Percentiles rank a stretch among this genome's conserved stretches.
Conservation (phyloP, 2,888 invertebrate species). For the Listrodromus nycthemerus region DNA sequence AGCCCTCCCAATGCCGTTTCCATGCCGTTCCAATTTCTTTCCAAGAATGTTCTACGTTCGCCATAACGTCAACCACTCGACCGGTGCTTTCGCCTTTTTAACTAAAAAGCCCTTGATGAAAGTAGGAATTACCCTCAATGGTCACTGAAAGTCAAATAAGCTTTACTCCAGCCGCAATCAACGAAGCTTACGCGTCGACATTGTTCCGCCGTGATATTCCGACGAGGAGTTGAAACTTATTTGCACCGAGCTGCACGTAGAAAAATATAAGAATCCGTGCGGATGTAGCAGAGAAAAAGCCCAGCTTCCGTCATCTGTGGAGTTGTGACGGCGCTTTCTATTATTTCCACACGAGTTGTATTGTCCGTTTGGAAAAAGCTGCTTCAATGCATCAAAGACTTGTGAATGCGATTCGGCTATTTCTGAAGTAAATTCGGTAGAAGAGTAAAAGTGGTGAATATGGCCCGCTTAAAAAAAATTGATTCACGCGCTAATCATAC, state of each 20-base stretch:
- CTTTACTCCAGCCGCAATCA: background rate
- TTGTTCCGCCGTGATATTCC: background rate
- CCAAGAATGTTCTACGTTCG: background rate
- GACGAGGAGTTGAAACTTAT: constrained; percentile 6
- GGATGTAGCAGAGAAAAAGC: background rate
- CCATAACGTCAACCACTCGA: background rate
- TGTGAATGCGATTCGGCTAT: too few species aligned
- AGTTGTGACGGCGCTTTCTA: too few species aligned
- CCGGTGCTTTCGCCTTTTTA: background rate
- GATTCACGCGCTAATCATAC: too few species aligned
- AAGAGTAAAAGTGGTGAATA: too few species aligned
- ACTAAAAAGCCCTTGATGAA: constrained; percentile 8
- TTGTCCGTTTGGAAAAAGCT: too few species aligned
- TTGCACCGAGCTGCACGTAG: background rate
- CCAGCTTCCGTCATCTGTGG: too few species aligned
- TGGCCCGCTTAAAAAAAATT: too few species aligned
- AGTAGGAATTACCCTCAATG: background rate
- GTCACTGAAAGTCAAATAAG: constrained; percentile 15
- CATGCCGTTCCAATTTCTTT: constrained; percentile 1
- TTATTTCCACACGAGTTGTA: too few species aligned
- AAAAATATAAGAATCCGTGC: background rate
- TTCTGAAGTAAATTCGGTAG: too few species aligned
- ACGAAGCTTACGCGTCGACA: background rate
- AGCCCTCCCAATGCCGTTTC: constrained; percentile 25
- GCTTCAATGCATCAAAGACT: too few species aligned